Base-by-base conservation (phyloP, 2,888 invertebrate genomes). In the Oscheius sp. region DNA sequence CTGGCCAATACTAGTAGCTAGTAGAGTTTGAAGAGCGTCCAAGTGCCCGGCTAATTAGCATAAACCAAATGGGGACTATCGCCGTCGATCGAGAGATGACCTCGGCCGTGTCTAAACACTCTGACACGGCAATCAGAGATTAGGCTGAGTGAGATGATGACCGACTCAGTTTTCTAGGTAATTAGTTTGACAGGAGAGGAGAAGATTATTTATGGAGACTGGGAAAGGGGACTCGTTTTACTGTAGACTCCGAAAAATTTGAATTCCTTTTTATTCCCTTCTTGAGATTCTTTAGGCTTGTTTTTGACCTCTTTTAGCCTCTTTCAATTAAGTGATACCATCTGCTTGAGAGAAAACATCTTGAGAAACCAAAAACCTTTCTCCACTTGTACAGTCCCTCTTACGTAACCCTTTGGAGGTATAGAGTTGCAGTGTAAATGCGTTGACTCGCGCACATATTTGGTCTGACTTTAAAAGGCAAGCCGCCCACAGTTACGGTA, bases 371-470 rank as follows among this genome's bases (percentile, higher is more conserved):
- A 15, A 37, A n/a, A n/a, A n/a, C n/a, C 42, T 17, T 42, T 8
- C 20, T n/a, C 53, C 20, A 31, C 31, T 53, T 27, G 55, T 55
- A 55, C 34, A 33, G 55, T 55, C 34, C 55, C 33, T 20, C 33
- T 55, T 55, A 34, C 55, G 55, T 34, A 55, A 55, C 33, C 20
- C 46, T 33, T 2, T 25, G 25, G 8, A 15, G 45, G 61, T 42
- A 61, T 61, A 61, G 61, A 61, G 61, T 61, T 61, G 61, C 61
- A 45, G 61, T 61, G 61, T 55, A 55, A 55, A 55, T 55, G 55
- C 55, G 31, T 27, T 12, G 27, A 33, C 53, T 17, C 58, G 39
- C 27, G 61, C 61, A 61, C 61, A 61, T 61, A 61, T 61, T 61
- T 61, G 61, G 45, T 29, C 15, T n/a, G 61, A 45, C 45, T 29